phyloP scores from a whole-genome alignment of 1,140 invertebrate genomes.

The Radopholus similis region DNA sequence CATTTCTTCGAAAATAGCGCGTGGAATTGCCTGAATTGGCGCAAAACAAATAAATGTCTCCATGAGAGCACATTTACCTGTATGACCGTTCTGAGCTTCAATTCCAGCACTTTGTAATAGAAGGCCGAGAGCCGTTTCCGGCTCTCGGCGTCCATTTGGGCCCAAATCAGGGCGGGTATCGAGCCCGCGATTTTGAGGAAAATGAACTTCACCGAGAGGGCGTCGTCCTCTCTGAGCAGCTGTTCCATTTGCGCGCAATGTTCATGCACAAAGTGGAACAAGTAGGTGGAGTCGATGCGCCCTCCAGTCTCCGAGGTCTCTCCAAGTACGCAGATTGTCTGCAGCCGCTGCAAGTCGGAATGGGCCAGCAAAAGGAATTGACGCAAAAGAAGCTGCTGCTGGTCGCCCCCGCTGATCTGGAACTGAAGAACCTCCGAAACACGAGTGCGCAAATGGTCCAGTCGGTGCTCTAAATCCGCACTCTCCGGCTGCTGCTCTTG shows the following conservation, averaged over 20 bases:
- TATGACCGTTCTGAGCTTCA: constrained; percentile 28
- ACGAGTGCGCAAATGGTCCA: background rate
- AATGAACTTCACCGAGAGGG: constrained; percentile 40
- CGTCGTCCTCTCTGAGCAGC: constrained; percentile 33
- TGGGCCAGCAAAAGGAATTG: constrained; percentile 25
- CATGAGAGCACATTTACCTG: constrained; percentile 27
- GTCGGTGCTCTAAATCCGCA: too few species aligned
- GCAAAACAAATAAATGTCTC: constrained; percentile 9
- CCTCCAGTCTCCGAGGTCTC: constrained; percentile 15
- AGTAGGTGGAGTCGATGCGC: constrained; percentile 21
- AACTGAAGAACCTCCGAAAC: background rate
- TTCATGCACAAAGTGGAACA: constrained; percentile 22
- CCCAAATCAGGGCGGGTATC: constrained; percentile 10
- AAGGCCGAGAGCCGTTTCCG: constrained; percentile 18
- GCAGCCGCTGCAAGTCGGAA: constrained; percentile 10
- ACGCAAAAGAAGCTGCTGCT: constrained; percentile 13
- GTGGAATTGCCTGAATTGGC: constrained; percentile 40
- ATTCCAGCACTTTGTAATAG: constrained; percentile 39
- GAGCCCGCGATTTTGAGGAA: constrained; percentile 37
- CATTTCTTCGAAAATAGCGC: constrained; percentile 40
- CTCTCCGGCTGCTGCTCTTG: background rate
- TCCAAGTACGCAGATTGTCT: constrained; percentile 14
- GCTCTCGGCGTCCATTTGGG: constrained; percentile 14
- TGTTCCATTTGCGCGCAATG: constrained; percentile 20
- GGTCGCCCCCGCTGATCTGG: background rate